Base-by-base conservation (phyloP, 1,140 invertebrate species). In the Daktulosphaira vitifoliae region DNA sequence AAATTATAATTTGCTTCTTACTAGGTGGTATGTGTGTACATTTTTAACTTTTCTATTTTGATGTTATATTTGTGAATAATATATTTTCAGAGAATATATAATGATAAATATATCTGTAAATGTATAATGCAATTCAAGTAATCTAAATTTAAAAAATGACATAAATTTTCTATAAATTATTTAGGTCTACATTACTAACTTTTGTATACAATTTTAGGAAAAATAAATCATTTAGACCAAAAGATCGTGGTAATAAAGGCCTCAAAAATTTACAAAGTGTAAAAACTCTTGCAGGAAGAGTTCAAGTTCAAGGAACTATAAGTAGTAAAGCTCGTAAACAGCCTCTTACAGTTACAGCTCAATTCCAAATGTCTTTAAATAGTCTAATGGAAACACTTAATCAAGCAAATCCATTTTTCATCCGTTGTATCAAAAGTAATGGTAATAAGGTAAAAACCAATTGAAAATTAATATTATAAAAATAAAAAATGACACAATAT, bases 371-470 rank as follows among this genome's bases (percentile, higher is more conserved):
- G 72, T 93, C 90, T 18, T 77, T 98, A 23, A 87, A 90, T 65
- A 85, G 87, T 37, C 77, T 97, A 13, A 96, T 97, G 92, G 88
- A 92, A 70, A 94, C 92, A 0, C 75, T 98, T 9, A 93, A 93
- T 74, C 88, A 94, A 73, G 92, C 93, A 0, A 95, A 95, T 77
- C 94, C 94, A 2, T 97, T 94, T 77, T 98, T 98, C 74, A 95
- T 98, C 68, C 81, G 94, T 49, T 97, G 94, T 75, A 96, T 98
- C 70, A 98, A 98, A 75, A 94, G 91, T 26, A 97, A 97, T 75
- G 82, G 84, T 53, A 86, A 92, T 51, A 96, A 96, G 79, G 82
- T 85, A 70, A 20, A 25, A 20, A 51, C 5, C 7, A 25, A 23
- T 20, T 3, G 6, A 8, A n/a, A 4, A 48, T 15, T 16, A 48